A percentile compares a stretch with the other conserved stretches of the same genome.
These are phyloP conservation scores for Theristicus caerulescens DNA, from an alignment of 2,113 vertebrate genomes.

Conservation along the genomic window DNA sequence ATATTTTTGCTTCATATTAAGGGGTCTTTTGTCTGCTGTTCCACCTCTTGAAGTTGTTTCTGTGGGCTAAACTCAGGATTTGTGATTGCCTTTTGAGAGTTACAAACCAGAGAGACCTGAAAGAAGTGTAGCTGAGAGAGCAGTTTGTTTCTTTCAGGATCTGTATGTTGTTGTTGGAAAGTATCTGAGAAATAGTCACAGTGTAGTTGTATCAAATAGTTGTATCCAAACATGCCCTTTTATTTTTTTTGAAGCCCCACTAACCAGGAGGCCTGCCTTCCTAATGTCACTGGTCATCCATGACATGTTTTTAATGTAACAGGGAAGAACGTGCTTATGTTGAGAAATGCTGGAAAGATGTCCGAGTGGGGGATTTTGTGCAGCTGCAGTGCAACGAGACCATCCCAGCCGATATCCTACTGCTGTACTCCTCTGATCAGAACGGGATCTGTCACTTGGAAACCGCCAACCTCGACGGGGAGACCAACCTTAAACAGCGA, in stretches of 20 bases:
- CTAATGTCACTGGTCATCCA: not conserved
- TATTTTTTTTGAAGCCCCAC: too few species aligned
- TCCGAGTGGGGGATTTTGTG: slow-evolving; percentile 91
- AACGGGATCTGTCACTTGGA: slow-evolving; percentile 87
- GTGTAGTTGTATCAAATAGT: too few species aligned
- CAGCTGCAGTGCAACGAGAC: slow-evolving; percentile 87
- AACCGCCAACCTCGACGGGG: slow-evolving; percentile 90
- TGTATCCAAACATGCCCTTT: too few species aligned
- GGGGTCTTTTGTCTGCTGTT: not conserved
- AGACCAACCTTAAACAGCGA: slow-evolving; percentile 95
- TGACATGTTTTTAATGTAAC: not conserved
- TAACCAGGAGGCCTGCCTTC: not conserved
- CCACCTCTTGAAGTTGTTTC: not conserved
- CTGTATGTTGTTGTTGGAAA: not conserved
- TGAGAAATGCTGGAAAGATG: slow-evolving; percentile 87
- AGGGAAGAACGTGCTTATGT: slow-evolving; percentile 79
- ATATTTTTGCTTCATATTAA: not conserved
- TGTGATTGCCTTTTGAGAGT: not conserved
- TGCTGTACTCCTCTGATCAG: slow-evolving; percentile 87
- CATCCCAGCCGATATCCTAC: slow-evolving; percentile 90
- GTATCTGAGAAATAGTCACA: not conserved
- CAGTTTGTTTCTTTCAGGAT: not conserved
- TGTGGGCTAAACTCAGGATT: not conserved
- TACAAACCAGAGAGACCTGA: not conserved
- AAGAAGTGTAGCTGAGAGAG: not conserved